Evolutionary conservation across 2,113 vertebrate genomes (phyloP).

Genomic region (Neotoma lepida): DNA sequence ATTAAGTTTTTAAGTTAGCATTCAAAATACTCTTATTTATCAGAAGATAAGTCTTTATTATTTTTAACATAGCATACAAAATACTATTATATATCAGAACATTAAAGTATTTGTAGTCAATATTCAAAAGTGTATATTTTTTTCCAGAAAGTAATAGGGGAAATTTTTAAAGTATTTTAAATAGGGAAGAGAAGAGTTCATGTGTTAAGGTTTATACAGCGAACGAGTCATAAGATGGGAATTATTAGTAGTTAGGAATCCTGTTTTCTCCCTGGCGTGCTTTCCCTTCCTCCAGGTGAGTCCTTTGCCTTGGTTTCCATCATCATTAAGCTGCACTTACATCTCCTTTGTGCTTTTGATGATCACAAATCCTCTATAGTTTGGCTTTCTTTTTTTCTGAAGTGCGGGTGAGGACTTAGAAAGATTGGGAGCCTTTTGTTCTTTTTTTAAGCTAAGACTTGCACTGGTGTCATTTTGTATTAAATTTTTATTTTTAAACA

Average conservation of each 20-base stretch:
- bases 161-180: constrained; percentile 46
- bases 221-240: neutral
- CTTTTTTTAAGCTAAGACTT: neutral
- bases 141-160: neutral
- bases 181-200: neutral
- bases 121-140: constrained; percentile 50
- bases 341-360: constrained; percentile 25
- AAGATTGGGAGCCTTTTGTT: neutral
- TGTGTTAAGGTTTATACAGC: neutral
- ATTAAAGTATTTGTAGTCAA: neutral
- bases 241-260: neutral
- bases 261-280: neutral
- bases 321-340: neutral
- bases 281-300: neutral
- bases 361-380: neutral
- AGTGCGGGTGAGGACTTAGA: neutral
- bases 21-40: neutral
- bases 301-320: neutral
- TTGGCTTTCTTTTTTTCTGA: neutral
- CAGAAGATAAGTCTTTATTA: neutral
- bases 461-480: constrained; percentile 38
- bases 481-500: constrained; percentile 78
- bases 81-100: neutral
- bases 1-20: neutral
- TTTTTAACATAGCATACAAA: neutral